Percentiles rank a stretch among this genome's conserved stretches.
Conservation (phyloP, 2,888 invertebrate genomes). For the Xestia c-nigrum region DNA sequence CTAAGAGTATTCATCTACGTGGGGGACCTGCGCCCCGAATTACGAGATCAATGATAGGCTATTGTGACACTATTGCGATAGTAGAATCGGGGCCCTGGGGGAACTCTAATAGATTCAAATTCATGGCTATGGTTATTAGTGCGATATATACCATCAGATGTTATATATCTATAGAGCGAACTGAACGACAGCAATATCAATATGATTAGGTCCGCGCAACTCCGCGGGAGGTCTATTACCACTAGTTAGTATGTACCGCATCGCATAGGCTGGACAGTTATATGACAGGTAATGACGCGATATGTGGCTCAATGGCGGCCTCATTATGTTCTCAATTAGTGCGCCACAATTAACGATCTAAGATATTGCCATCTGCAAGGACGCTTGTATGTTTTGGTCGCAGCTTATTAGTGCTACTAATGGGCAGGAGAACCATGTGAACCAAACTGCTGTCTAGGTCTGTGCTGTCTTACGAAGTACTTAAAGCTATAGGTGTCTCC, state of each 20-base stretch:
- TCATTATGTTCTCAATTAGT: constrained; percentile 13
- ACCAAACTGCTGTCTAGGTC: background rate
- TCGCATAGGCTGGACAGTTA: background rate
- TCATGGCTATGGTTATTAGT: background rate
- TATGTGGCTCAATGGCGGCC: background rate
- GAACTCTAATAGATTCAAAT: background rate
- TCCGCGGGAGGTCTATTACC: constrained; percentile 17
- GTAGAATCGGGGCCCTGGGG: background rate
- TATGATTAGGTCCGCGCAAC: background rate
- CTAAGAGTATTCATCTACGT: background rate
- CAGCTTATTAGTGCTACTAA: background rate
- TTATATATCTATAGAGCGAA: background rate
- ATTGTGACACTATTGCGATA: too few species aligned
- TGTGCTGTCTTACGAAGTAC: background rate
- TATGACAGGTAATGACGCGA: constrained; percentile 7
- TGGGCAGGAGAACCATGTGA: background rate
- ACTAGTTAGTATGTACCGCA: constrained; percentile 3
- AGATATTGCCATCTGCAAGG: background rate
- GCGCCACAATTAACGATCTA: constrained; percentile 1
- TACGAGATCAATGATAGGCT: too few species aligned
- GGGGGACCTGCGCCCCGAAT: too few species aligned
- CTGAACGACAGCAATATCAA: background rate
- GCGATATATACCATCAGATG: too few species aligned
- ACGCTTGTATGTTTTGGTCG: background rate
- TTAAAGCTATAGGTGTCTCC: background rate